Conservation (phyloP, 1,140 invertebrate genomes). For the Drosophila novamexicana region DNA sequence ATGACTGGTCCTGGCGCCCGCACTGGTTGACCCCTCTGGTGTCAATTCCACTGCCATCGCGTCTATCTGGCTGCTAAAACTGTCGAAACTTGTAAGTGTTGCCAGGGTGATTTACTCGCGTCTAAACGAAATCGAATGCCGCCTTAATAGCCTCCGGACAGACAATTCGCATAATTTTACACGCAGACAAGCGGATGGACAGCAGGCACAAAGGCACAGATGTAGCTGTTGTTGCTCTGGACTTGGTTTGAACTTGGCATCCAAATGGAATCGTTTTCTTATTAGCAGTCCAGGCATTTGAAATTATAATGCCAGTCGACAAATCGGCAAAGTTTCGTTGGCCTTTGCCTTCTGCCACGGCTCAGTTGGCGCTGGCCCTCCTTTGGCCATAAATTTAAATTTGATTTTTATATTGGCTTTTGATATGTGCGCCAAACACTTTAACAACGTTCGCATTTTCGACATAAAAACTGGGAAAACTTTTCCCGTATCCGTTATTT, state of each 20-base stretch:
- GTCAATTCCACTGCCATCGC: neutral
- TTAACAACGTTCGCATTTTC: slow-evolving; percentile 9
- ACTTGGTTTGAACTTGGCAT: no score
- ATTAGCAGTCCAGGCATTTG: slow-evolving; percentile 69
- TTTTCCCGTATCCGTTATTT: slow-evolving; percentile 22
- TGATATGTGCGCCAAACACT: slow-evolving; percentile 66
- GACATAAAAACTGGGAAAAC: slow-evolving; percentile 15
- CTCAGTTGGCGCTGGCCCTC: slow-evolving; percentile 38
- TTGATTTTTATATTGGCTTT: slow-evolving; percentile 68
- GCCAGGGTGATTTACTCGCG: slow-evolving; percentile 72
- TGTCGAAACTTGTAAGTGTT: slow-evolving; percentile 82
- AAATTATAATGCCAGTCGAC: slow-evolving; percentile 74
- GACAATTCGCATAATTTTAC: slow-evolving; percentile 79
- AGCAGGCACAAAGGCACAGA: slow-evolving; percentile 19
- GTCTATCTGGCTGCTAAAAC: slow-evolving; percentile 53
- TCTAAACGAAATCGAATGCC: slow-evolving; percentile 78
- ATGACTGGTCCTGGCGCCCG: neutral
- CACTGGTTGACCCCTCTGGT: neutral
- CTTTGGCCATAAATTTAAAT: slow-evolving; percentile 72
- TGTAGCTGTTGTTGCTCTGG: neutral
- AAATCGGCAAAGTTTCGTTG: slow-evolving; percentile 65
- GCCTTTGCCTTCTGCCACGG: slow-evolving; percentile 46
- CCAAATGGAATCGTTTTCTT: slow-evolving; percentile 34
- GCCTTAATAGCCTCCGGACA: slow-evolving; percentile 72
- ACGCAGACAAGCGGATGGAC: slow-evolving; percentile 50